These are phyloP conservation scores for Agrypnus murinus DNA, from an alignment of 2,888 invertebrate genomes.

Conservation along the genomic window DNA sequence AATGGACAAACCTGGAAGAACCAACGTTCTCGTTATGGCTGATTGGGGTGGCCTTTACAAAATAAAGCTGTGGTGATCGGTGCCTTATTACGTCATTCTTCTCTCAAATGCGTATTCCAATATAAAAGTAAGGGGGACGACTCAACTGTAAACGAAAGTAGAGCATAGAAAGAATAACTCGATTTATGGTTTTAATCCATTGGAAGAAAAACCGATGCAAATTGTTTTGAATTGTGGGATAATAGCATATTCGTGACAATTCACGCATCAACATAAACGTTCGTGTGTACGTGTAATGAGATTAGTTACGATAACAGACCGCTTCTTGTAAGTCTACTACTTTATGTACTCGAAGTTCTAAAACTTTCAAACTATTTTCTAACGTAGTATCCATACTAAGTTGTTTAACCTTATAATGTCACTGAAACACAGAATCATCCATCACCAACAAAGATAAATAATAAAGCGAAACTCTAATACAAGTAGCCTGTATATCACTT, in stretches of 20 bases:
- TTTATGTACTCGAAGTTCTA: slow-evolving; percentile 5
- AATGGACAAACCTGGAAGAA: slow-evolving; percentile 55
- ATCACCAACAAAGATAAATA: slow-evolving; percentile 57
- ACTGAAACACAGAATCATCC: slow-evolving; percentile 52
- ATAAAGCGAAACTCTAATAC: slow-evolving; percentile 54
- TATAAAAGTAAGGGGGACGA: slow-evolving; percentile 35
- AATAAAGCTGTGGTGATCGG: slow-evolving; percentile 50
- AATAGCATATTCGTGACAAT: slow-evolving; percentile 53
- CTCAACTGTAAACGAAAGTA: slow-evolving; percentile 29
- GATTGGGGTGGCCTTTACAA: slow-evolving; percentile 52
- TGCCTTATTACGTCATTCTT: slow-evolving; percentile 50
- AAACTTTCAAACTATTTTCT: slow-evolving; percentile 18
- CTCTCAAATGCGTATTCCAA: slow-evolving; percentile 39
- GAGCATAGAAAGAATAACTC: slow-evolving; percentile 33
- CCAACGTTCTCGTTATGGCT: slow-evolving; percentile 53
- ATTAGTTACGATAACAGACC: slow-evolving; percentile 52
- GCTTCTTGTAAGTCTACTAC: background rate
- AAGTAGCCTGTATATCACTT: slow-evolving; percentile 52
- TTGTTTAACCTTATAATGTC: slow-evolving; percentile 47
- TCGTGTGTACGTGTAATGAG: slow-evolving; percentile 50
- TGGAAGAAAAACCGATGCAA: slow-evolving; percentile 54
- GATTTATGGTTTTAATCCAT: slow-evolving; percentile 48
- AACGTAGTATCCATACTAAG: slow-evolving; percentile 25
- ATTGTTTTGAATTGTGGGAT: slow-evolving; percentile 56
- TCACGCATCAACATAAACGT: slow-evolving; percentile 44